Conservation (phyloP, 37 sponge, comb jelly and placozoan species). For the Beroe forskalii region DNA sequence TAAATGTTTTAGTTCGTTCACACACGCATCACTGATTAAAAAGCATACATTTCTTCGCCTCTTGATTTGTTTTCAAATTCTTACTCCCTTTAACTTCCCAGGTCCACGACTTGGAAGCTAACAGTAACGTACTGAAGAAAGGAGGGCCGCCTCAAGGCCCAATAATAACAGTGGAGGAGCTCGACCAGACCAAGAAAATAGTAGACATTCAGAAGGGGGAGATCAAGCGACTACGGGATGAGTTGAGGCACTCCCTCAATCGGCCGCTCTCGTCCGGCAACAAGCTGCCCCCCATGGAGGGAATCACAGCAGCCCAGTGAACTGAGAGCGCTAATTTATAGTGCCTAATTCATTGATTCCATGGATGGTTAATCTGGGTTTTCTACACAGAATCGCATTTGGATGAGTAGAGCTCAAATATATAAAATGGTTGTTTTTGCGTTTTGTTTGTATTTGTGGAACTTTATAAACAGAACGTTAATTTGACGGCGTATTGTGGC, state of each 20-base stretch:
- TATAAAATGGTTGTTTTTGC: too few relatives aligned
- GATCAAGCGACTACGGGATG: slow-evolving; percentile 77
- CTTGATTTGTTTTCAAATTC: background rate
- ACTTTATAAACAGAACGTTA: too few relatives aligned
- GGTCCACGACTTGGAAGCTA: slow-evolving; percentile 79
- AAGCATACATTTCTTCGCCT: too few relatives aligned
- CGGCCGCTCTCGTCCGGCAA: slow-evolving; percentile 4
- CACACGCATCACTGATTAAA: too few relatives aligned
- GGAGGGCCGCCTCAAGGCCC: slow-evolving; percentile 65
- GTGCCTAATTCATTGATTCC: too few relatives aligned
- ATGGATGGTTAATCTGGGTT: too few relatives aligned
- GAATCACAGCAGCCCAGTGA: background rate
- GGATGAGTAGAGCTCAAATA: too few relatives aligned
- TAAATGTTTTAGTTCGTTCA: too few relatives aligned
- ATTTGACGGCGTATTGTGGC: too few relatives aligned
- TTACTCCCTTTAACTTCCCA: slow-evolving; percentile 18
- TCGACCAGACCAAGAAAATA: slow-evolving; percentile 70
- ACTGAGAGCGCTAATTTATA: too few relatives aligned
- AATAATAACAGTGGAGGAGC: slow-evolving; percentile 72
- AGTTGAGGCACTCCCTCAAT: slow-evolving; percentile 27
- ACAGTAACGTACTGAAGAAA: slow-evolving; percentile 47
- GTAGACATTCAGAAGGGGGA: slow-evolving; percentile 92
- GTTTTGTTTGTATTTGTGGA: too few relatives aligned
- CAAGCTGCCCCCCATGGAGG: slow-evolving; percentile 2
- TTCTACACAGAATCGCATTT: too few relatives aligned